Evolutionary conservation across 2,888 invertebrate species (phyloP), one percentile per base, ranked within the genome.

Genomic region (Romanomermis culicivorax): DNA sequence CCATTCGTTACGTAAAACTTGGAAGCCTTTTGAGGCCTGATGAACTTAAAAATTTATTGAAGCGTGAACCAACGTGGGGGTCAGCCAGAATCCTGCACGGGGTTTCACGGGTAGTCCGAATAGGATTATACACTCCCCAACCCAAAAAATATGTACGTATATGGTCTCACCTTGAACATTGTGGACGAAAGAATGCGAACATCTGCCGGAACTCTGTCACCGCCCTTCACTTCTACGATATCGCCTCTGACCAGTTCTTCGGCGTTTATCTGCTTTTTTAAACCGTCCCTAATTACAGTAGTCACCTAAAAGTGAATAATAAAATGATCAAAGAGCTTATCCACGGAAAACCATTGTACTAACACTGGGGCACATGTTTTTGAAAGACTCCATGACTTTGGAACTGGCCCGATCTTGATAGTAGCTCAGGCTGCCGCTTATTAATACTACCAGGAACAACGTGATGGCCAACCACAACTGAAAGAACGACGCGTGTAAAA

Each of bases 341-440:
- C 17, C 36, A 17, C 11, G 17, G 17, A 36, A 36, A 7, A 36
- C 17, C 36, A n/a, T n/a, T n/a, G n/a, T n/a, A 23, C 45, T 45
- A n/a, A 45, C 45, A 45, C 4, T 7, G 55, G 89, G 89, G 68
- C 88, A 87, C 84, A 93, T 85, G 77, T 87, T 87, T 76, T 89
- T 91, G 78, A 93, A 93, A 54, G 89, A 89, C 75, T 93, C 91
- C 91, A 95, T 93, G 74, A 95, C 91, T 75, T 85, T 86, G 63
- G 89, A 89, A 70, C 87, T 88, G 77, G 93, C 91, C 74, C 87
- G 87, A 74, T 81, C 80, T 77, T 93, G 93, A 77, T 89, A 93
- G 75, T 93, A 95, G 64, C 93, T 93, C 80, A 95, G 93, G 73
- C 87, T 85, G 67, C 93, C 93, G 70, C 93, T 95, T 64, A 93